Conservation (phyloP, 2,888 invertebrate species). For the Tipula confusa region DNA sequence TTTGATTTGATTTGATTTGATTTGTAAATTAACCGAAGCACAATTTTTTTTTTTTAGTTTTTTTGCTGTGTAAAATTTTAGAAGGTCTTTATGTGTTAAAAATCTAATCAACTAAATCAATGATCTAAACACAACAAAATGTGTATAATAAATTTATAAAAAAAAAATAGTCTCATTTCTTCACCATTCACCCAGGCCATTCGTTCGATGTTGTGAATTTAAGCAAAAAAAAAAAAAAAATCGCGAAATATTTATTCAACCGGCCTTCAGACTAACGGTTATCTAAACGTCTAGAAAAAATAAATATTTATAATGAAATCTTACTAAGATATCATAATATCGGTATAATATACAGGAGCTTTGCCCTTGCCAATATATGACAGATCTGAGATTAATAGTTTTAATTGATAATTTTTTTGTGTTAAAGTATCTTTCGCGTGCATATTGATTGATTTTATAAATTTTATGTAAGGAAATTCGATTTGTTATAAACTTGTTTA, state of each 20-base stretch:
- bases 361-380: background rate
- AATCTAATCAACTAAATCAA: slow-evolving; percentile 25
- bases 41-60: background rate
- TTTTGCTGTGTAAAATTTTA: background rate
- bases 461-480: background rate
- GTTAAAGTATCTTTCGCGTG: background rate
- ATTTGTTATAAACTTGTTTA: too few species aligned
- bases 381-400: background rate
- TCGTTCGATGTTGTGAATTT: background rate
- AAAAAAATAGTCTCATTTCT: background rate
- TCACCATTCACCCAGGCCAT: background rate
- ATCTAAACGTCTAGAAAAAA: background rate
- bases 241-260: background rate
- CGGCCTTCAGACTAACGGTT: slow-evolving; percentile 12
- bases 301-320: background rate
- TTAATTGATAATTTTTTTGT: background rate
- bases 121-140: background rate
- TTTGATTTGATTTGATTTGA: too few species aligned
- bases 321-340: background rate
- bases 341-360: background rate
- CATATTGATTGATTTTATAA: background rate
- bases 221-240: background rate
- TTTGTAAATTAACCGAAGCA: background rate
- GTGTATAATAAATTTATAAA: background rate
- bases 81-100: slow-evolving; percentile 3